These are phyloP conservation scores for Trachelus troglodyta DNA, from an alignment of 2,888 invertebrate genomes.

Conservation along the genomic window DNA sequence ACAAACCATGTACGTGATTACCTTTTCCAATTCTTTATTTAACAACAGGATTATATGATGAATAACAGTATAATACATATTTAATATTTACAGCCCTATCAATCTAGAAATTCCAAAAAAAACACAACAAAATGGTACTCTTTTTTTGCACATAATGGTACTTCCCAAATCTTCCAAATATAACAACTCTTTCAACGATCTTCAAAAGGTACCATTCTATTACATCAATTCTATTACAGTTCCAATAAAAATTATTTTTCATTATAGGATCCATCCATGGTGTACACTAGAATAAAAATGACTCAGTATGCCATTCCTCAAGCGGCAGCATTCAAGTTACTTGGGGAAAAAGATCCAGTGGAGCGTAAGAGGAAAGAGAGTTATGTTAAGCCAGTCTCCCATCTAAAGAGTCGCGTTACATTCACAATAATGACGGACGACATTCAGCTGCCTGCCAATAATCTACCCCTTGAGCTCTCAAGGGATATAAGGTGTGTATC, in stretches of 20 bases:
- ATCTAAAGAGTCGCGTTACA: slow-evolving; percentile 79
- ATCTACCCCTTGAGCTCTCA: slow-evolving; percentile 78
- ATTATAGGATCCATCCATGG: slow-evolving; percentile 62
- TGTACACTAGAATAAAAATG: slow-evolving; percentile 74
- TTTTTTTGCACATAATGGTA: slow-evolving; percentile 81
- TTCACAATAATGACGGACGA: slow-evolving; percentile 83
- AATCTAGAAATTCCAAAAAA: slow-evolving; percentile 77
- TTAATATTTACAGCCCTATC: slow-evolving; percentile 70
- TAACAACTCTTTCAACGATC: slow-evolving; percentile 70
- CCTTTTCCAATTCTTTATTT: neutral
- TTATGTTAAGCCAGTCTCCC: slow-evolving; percentile 73
- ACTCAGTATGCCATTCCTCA: slow-evolving; percentile 82
- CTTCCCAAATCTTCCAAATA: slow-evolving; percentile 71
- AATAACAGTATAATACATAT: slow-evolving; percentile 9
- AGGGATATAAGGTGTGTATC: slow-evolving; percentile 70
- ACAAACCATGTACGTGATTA: slow-evolving; percentile 67
- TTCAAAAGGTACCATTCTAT: slow-evolving; percentile 66
- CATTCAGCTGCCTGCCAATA: slow-evolving; percentile 73
- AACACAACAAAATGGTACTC: slow-evolving; percentile 85
- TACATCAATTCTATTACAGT: neutral
- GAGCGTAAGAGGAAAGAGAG: slow-evolving; percentile 21
- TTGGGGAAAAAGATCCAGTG: slow-evolving; percentile 67
- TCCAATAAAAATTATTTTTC: neutral
- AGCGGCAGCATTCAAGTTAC: slow-evolving; percentile 79
- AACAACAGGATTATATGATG: neutral